These are phyloP conservation scores for Cheilosia impressa DNA, from an alignment of 2,888 invertebrate genomes.

Conservation along the genomic window DNA sequence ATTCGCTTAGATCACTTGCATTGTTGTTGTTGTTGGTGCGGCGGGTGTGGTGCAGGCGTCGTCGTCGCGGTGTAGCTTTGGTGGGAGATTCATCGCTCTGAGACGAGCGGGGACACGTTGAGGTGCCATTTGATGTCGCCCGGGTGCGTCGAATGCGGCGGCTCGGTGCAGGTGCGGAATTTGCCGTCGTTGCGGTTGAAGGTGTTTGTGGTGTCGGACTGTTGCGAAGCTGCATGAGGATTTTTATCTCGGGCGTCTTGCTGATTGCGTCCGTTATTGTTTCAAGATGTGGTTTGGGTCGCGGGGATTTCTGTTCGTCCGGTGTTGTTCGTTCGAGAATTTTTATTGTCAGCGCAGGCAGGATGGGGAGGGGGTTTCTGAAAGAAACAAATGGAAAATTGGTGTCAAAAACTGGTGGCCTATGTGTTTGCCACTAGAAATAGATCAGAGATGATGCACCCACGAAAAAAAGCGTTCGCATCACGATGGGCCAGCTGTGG, in stretches of 20 bases:
- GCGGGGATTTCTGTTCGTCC: conserved; percentile 1
- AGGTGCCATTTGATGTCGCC: conserved; percentile 72
- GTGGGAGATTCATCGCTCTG: conserved; percentile 70
- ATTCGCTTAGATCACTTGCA: conserved; percentile 56
- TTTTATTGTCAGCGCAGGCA: conserved; percentile 27
- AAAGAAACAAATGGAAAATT: neutral
- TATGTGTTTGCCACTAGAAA: no score
- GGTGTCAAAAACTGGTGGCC: no score
- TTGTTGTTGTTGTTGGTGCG: conserved; percentile 39
- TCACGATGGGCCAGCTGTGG: no score
- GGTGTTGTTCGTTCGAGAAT: conserved; percentile 2
- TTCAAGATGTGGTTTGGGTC: neutral
- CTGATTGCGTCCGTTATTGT: neutral
- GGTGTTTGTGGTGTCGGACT: conserved; percentile 38
- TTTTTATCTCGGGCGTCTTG: conserved; percentile 76
- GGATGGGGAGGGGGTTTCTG: conserved; percentile 33
- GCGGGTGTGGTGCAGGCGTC: conserved; percentile 26
- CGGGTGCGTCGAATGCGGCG: conserved; percentile 57
- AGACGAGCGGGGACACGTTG: conserved; percentile 76
- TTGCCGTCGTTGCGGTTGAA: conserved; percentile 47
- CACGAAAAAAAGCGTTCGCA: no score
- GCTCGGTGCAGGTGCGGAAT: conserved; percentile 41
- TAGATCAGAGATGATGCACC: no score
- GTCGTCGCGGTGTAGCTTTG: conserved; percentile 48
- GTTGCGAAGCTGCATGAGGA: conserved; percentile 71